A percentile compares a stretch with the other conserved stretches of the same genome.
These are phyloP conservation scores for Acronicta leporina DNA, from an alignment of 2,888 invertebrate species.

Conservation along the genomic window DNA sequence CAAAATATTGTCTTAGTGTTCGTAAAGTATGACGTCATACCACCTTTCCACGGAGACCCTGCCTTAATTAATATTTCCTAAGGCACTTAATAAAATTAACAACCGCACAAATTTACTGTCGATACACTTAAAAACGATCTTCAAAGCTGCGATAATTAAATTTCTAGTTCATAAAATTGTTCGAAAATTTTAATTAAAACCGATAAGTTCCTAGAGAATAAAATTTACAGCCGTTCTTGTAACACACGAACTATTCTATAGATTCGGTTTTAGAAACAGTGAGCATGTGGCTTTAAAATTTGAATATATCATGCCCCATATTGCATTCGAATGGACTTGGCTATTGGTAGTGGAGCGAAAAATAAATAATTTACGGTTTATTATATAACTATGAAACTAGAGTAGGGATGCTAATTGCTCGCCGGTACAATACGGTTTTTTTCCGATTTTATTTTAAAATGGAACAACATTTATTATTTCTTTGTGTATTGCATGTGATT, in stretches of 20 bases:
- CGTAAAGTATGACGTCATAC: constrained; percentile 13
- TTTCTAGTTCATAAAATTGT: constrained; percentile 59
- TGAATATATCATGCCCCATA: constrained; percentile 49
- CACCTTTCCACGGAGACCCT: constrained; percentile 16
- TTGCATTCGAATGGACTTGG: constrained; percentile 48
- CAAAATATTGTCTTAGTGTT: neutral
- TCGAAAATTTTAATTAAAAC: constrained; percentile 58
- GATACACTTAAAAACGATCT: constrained; percentile 52
- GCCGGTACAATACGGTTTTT: constrained; percentile 3
- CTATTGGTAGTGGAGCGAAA: constrained; percentile 28
- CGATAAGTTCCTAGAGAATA: constrained; percentile 3
- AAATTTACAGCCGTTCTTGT: neutral
- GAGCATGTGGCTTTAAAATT: constrained; percentile 44
- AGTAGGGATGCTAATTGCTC: constrained; percentile 32
- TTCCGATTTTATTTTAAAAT: constrained; percentile 19
- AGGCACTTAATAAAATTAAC: constrained; percentile 52
- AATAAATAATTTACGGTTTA: constrained; percentile 45
- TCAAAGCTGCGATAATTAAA: constrained; percentile 55
- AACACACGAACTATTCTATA: constrained; percentile 12
- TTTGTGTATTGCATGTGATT: constrained; percentile 12
- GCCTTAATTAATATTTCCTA: constrained; percentile 46
- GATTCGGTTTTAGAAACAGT: constrained; percentile 15
- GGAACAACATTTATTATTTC: neutral
- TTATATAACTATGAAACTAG: constrained; percentile 25
- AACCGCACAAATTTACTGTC: constrained; percentile 52